Base-by-base conservation (phyloP, 2,888 invertebrate species). In the Parascotia fuliginaria region DNA sequence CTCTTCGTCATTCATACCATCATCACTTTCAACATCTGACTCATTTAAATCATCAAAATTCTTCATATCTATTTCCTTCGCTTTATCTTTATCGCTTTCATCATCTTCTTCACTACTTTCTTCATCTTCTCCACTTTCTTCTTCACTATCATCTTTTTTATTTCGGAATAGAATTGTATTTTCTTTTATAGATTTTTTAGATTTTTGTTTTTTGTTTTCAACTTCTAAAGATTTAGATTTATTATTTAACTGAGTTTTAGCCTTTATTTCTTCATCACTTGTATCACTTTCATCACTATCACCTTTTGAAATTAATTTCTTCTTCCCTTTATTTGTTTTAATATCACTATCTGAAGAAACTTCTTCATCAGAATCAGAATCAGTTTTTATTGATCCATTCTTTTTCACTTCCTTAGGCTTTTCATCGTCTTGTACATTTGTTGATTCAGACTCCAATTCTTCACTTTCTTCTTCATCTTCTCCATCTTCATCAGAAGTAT, bases 1-100 rank as follows among this genome's bases (percentile, higher is more conserved):
- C 49, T 75, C 77, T 42, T 73, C 78, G 12, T 58, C 51, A n/a
- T 58, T 66, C 9, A 67, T 57, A 33, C 76, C 77, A 52, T 76
- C 71, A 39, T 77, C 80, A 51, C 79, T 76, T 42, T 89, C 89
- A 3, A 73, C 78, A 52, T 92, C 92, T 19, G 92, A 89, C 22
- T 87, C 89, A 58, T 85, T 92, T n/a, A 93, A 77, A 75, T 93
- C 94, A 9, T 90, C 86, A 9, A 92, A 79, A 75, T 86, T 71
- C 53, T 81, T 75, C 16, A 73, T 58, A 52, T 74, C 69, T 32
- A 54, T 43, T 55, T 59, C 52, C 2, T 46, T 57, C 6, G 45
- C 53, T 43, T 70, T 54, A 6, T 61, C 62, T 36, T 65, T 62
- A 12, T 57, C 63, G 36, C 65, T 58, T 19, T 59, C 60, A 42